Base-by-base conservation (phyloP, 2,113 vertebrate genomes). In the Dendropsophus ebraccatus region DNA sequence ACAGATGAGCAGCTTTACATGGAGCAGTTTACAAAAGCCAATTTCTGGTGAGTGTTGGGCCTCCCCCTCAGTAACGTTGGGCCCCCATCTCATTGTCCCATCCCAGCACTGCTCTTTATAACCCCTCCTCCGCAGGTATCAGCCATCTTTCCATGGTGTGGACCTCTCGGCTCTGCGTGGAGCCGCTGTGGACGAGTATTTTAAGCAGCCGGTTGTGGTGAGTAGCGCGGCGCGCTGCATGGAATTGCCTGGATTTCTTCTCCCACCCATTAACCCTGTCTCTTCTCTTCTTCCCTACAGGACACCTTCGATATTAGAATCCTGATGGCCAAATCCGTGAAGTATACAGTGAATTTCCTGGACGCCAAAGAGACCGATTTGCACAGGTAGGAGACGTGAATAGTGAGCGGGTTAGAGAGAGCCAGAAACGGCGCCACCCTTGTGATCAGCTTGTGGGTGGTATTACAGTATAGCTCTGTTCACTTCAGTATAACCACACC, bases 1-100 rank as follows among this genome's bases (percentile, higher is more conserved):
- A 99, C 97, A 73, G 97, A 99, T 2, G 97, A 99, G 87, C 97
- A 99, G 93, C 96, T 99, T 82, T 99, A 99, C 94, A 99, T 99
- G 97, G 97, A 99, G 91, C 97, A 99, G 91, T 98, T 99, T 92
- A 99, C 97, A 82, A 99, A 99, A 92, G 97, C 97, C 91, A 99
- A 98, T 90, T 99, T 99, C 93, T 99, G 97, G 97, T 99, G 90
- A 95, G 93, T 10, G 5, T 70, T 16, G 6, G 6, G 0, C 1
- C 2, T 8, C 17, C 14, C 12, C n/a, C 13, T 3, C 37, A 5
- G 56, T n/a, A 32, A 32, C 10, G 25, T 19, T 25, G 0, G 41
- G n/a, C 23, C 17, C 5, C 17, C 21, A 35, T 41, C 1, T 7
- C 14, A 25, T 4, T 75, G 72, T n/a, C 30, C 23, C 12, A 25